These are phyloP conservation scores for Hemistola chrysoprasaria DNA, from an alignment of 2,888 invertebrate genomes.

Conservation along the genomic window DNA sequence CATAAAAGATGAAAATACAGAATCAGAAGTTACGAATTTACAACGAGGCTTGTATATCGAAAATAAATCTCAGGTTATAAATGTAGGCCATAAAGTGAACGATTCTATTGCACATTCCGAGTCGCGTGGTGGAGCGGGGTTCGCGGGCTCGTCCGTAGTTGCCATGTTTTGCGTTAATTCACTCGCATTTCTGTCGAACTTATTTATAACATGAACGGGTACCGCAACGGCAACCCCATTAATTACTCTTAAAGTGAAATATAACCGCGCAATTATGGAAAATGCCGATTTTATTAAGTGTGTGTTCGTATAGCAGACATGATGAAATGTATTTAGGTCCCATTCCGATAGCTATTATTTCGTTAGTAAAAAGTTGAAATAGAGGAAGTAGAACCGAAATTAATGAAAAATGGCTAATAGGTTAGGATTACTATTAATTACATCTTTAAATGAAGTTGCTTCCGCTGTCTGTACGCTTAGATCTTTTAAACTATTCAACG, in stretches of 20 bases:
- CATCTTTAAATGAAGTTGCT: no score
- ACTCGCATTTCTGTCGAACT: constrained; percentile 33
- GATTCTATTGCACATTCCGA: constrained; percentile 29
- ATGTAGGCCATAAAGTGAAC: constrained; percentile 22
- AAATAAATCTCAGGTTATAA: constrained; percentile 23
- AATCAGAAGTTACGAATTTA: constrained; percentile 15
- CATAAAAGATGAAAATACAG: constrained; percentile 14
- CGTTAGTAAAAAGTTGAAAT: no score
- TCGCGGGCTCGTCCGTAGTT: constrained; percentile 13
- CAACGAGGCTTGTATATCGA: constrained; percentile 14
- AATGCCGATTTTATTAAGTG: constrained; percentile 21
- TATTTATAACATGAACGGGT: constrained; percentile 31
- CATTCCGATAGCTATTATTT: no score
- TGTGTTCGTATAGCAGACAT: constrained; percentile 3
- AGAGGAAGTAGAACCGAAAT: no score
- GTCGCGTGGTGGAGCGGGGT: constrained; percentile 22
- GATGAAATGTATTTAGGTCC: no score
- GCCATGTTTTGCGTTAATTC: constrained; percentile 31
- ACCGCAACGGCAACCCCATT: constrained; percentile 21
- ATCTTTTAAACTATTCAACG: no score
- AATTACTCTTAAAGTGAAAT: constrained; percentile 27
- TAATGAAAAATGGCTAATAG: no score
- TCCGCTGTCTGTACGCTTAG: no score
- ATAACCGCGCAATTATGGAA: constrained; percentile 23
- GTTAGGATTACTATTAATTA: no score